These are phyloP conservation scores for Xerus rutilus DNA, from an alignment of 2,797 vertebrate species.

Conservation along the genomic window DNA sequence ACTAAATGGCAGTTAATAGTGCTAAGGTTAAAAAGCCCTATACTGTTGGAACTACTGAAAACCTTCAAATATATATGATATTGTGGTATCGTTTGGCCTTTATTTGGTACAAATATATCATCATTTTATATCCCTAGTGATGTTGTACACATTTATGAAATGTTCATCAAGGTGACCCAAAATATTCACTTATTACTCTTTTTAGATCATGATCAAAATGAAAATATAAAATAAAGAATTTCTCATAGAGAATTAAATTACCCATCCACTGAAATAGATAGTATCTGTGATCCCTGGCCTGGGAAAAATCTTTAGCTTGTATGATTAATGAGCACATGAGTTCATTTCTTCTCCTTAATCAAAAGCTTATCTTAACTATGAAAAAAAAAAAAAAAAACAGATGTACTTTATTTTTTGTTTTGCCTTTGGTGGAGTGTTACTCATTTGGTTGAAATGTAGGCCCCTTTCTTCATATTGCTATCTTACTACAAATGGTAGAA, in stretches of 20 bases:
- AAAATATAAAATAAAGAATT: constrained; percentile 52
- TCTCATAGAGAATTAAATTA: constrained; percentile 21
- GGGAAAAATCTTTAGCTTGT: constrained; percentile 21
- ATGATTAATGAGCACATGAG: constrained; percentile 1
- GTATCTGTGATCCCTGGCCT: neutral
- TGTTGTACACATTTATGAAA: constrained; percentile 49
- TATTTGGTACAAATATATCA: neutral
- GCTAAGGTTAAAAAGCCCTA: neutral
- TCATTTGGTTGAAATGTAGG: constrained; percentile 49
- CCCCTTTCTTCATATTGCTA: constrained; percentile 22
- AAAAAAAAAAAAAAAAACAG: neutral
- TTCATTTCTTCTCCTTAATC: constrained; percentile 57
- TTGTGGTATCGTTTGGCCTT: neutral
- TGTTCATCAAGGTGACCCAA: neutral
- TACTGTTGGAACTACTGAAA: constrained; percentile 6
- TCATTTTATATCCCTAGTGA: neutral
- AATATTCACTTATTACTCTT: constrained; percentile 36
- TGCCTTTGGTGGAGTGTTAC: neutral
- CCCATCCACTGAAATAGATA: neutral
- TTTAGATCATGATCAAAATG: constrained; percentile 43
- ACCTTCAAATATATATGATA: neutral
- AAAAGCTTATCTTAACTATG: constrained; percentile 17
- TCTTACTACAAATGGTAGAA: constrained; percentile 34
- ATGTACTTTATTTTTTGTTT: constrained; percentile 3
- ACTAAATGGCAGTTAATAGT: neutral